Percentiles rank a stretch among this genome's conserved stretches.
Conservation (phyloP, 2,888 invertebrate genomes). For the Xanthorhoe designata region DNA sequence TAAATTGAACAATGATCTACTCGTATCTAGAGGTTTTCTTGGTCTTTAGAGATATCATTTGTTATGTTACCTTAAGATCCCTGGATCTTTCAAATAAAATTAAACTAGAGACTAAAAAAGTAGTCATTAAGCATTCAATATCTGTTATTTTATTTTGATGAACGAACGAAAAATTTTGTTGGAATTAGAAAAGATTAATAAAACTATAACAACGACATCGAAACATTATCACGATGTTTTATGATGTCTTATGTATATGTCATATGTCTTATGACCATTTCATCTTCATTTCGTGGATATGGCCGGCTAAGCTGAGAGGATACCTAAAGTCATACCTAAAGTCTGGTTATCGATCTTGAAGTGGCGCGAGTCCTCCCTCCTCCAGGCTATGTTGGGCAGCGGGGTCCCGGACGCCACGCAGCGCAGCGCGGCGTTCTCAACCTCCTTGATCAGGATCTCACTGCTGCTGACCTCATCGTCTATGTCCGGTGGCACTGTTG, state of each 20-base stretch:
- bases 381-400: conserved; percentile 91
- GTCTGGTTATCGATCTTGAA: conserved; percentile 81
- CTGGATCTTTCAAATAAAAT: neutral
- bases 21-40: conserved; percentile 15
- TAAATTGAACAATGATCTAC: conserved; percentile 17
- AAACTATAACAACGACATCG: no score
- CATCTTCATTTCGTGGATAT: no score
- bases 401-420: conserved; percentile 94
- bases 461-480: conserved; percentile 91
- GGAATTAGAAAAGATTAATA: no score
- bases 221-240: no score
- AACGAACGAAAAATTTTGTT: no score
- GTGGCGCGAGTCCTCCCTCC: conserved; percentile 89
- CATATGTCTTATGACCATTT: no score
- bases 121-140: neutral
- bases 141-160: no score
- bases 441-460: conserved; percentile 92
- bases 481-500: conserved; percentile 91
- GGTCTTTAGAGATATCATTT: conserved; percentile 1
- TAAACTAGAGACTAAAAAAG: neutral
- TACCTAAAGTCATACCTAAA: conserved; percentile 57
- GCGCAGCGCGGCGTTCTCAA: conserved; percentile 90
- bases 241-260: no score
- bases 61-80: neutral
- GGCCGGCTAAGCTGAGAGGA: no score